Conservation (phyloP, 1,140 invertebrate species). For the Condylostylus longicornis region DNA sequence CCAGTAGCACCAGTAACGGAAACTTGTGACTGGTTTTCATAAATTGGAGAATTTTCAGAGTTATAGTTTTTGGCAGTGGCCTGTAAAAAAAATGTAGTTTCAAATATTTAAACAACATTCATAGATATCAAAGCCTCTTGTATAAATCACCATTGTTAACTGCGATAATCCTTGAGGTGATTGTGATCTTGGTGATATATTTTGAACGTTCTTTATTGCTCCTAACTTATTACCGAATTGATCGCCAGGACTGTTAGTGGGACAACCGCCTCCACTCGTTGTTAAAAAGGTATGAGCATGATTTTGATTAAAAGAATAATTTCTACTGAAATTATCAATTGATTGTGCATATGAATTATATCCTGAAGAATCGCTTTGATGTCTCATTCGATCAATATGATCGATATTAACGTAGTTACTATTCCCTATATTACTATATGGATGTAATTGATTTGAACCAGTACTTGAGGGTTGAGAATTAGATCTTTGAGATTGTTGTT, state of each 20-base stretch:
- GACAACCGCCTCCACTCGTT: no score
- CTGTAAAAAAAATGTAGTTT: conserved; percentile 16
- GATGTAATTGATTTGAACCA: no score
- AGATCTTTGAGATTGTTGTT: conserved; percentile 14
- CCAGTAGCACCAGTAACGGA: conserved; percentile 9
- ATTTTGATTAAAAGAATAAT: conserved; percentile 26
- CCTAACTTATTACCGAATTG: no score
- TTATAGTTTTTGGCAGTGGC: conserved; percentile 20
- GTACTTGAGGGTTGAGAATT: no score
- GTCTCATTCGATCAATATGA: conserved; percentile 35
- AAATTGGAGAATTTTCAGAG: conserved; percentile 26
- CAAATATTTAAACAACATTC: conserved; percentile 13
- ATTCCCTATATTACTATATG: no score
- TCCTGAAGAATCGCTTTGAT: conserved; percentile 21
- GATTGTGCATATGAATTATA: conserved; percentile 11
- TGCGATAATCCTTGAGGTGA: conserved; percentile 17
- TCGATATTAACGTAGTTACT: conserved; percentile 40
- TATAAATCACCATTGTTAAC: conserved; percentile 15
- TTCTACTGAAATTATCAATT: conserved; percentile 19
- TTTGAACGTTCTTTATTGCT: not conserved
- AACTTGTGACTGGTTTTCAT: conserved; percentile 28
- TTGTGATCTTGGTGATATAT: conserved; percentile 13
- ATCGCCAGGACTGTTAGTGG: no score
- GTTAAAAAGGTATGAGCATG: conserved; percentile 21
- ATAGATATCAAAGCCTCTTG: conserved; percentile 1